Percentiles rank a stretch among this genome's conserved stretches.
Evolutionary conservation across 2,888 invertebrate species (phyloP).

Genomic region (Rhimphoctona megacephalus): DNA sequence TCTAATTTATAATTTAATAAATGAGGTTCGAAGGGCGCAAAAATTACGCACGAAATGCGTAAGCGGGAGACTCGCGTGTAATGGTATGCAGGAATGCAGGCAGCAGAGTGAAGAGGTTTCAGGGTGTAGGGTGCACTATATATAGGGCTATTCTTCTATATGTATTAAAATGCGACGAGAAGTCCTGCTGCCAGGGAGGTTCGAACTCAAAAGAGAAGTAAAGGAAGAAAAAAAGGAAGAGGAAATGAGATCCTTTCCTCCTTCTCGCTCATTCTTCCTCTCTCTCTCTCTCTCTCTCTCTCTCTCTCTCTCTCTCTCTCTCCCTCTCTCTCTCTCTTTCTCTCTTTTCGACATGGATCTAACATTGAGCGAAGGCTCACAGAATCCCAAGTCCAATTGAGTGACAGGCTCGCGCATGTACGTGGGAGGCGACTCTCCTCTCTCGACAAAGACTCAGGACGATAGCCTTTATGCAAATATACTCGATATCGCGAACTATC

Average conservation of each 20-base stretch:
- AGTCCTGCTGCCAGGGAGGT: conserved; percentile 78
- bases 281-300: conserved; percentile 10
- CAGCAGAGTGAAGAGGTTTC: conserved; percentile 73
- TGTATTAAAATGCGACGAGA: conserved; percentile 42
- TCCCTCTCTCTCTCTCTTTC: conserved; percentile 33
- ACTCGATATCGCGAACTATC: conserved; percentile 73
- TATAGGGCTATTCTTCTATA: conserved; percentile 27
- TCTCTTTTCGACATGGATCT: conserved; percentile 37
- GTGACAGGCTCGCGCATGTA: conserved; percentile 82
- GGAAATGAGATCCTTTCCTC: conserved; percentile 67
- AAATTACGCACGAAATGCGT: conserved; percentile 78
- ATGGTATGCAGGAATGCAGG: conserved; percentile 84
- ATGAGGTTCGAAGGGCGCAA: conserved; percentile 34
- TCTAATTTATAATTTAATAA: conserved; percentile 56
- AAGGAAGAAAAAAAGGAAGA: conserved; percentile 56
- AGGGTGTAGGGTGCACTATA: conserved; percentile 77
- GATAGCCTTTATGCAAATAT: conserved; percentile 82
- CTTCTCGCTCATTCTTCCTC: conserved; percentile 49
- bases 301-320: conserved; percentile 14
- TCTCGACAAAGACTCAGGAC: conserved; percentile 79
- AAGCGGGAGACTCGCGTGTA: conserved; percentile 77
- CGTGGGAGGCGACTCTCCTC: conserved; percentile 81
- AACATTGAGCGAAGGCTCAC: conserved; percentile 72
- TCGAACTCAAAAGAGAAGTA: conserved; percentile 71
- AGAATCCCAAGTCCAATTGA: conserved; percentile 78